Evolutionary conservation across 1,140 invertebrate genomes (phyloP), one percentile per base, ranked within the genome.

Genomic region (Mamestra configurata): DNA sequence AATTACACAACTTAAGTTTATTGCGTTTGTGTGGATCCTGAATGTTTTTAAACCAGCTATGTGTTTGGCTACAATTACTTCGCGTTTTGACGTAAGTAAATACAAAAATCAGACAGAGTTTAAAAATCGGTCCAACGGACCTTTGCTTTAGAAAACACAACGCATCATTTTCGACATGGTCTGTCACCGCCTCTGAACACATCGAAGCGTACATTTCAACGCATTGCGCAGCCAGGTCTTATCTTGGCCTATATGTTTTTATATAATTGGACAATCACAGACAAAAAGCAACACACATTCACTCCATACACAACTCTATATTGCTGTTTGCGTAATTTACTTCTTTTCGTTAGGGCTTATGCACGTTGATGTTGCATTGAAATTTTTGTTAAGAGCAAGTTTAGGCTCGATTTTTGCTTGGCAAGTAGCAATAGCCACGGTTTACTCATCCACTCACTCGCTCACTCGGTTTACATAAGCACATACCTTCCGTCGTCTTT

Each of bases 401-500:
- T 35, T 40, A 66, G 40, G 35, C n/a, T 66, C 35, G 35, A 64
- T 35, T 40, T 40, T 40, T 40, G n/a, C 31, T 37, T 71, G 22
- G 13, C n/a, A 73, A 73, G 11, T 55, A 37, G 35, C 22, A 4
- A 70, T 27, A 11, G 53, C 8, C 13, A 10, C 68, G 49, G n/a
- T 73, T 20, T 18, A 51, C 11, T 27, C 66, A 64, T 70, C 22
- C 43, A 49, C 22, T 13, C 22, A n/a, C 2, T 72, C 70, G 13
- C 8, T 40, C 51, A 13, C 53, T 37, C 51, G 4, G 70, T 73
- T 73, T 66, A 66, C 70, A 73, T 57, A 27, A 22, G 11, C 37
- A 70, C 66, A 70, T 70, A 70, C 66, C 66, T 70, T 70, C 66
- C 66, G 66, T 27, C 40, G 66, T 46, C 66, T 46, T 22, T 43